A percentile compares a stretch with the other conserved stretches of the same genome.
These are phyloP conservation scores for Temnothorax ravouxi DNA, from an alignment of 2,888 invertebrate species.

Conservation along the genomic window DNA sequence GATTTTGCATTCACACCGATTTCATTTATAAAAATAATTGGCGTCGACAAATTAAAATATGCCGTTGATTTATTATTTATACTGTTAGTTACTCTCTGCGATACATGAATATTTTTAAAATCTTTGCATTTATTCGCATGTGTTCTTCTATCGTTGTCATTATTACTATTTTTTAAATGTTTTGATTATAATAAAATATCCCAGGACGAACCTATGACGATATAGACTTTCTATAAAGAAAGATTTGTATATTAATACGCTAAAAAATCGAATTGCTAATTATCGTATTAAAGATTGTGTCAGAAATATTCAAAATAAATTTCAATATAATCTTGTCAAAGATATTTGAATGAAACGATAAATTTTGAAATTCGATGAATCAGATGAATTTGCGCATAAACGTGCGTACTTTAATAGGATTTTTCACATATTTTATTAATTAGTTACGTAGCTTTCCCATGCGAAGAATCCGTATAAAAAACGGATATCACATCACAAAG, in stretches of 20 bases:
- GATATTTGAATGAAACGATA: background rate
- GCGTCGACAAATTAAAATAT: slow-evolving; percentile 18
- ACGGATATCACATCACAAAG: background rate
- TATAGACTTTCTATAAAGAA: background rate
- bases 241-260: background rate
- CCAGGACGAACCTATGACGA: background rate
- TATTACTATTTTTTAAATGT: background rate
- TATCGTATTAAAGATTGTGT: background rate
- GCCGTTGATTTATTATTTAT: background rate
- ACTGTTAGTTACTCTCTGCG: background rate
- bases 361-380: background rate
- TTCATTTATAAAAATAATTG: background rate
- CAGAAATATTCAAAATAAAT: background rate
- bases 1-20: background rate
- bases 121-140: background rate
- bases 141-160: background rate
- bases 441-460: background rate
- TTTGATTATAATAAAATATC: background rate
- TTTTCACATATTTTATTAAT: slow-evolving; percentile 1
- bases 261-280: background rate
- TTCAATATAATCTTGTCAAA: background rate
- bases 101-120: background rate
- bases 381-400: background rate
- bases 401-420: background rate
- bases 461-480: background rate